A percentile compares a stretch with the other conserved stretches of the same genome.
These are phyloP conservation scores for Pelosia muscerda DNA, from an alignment of 2,888 invertebrate species.

Conservation along the genomic window DNA sequence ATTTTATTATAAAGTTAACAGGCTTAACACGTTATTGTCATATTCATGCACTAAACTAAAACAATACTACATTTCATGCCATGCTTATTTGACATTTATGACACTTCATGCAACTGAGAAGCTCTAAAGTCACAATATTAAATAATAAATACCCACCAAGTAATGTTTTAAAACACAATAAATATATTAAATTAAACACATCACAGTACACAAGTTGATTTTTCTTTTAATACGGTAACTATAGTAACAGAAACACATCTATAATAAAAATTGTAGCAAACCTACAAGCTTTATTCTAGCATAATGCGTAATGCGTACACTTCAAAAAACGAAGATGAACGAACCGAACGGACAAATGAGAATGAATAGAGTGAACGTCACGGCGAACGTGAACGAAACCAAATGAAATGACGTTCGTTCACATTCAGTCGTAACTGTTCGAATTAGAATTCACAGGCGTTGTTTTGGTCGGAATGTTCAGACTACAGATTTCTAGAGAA, in stretches of 20 bases:
- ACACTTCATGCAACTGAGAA: slow-evolving; percentile 1
- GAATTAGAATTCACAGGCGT: background rate
- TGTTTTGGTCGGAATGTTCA: background rate
- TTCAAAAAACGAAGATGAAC: background rate
- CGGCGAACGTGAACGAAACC: background rate
- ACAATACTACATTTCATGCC: background rate
- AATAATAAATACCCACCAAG: background rate
- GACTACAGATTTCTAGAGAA: background rate
- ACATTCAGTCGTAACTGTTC: background rate
- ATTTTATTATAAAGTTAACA: background rate
- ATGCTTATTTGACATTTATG: background rate
- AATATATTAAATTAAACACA: background rate
- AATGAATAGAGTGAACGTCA: background rate
- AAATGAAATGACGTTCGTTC: slow-evolving; percentile 2
- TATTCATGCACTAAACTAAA: background rate
- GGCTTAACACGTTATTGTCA: background rate
- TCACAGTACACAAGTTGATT: background rate
- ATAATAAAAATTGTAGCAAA: background rate
- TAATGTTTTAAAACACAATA: background rate
- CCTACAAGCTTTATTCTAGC: background rate
- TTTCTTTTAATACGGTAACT: slow-evolving; percentile 5
- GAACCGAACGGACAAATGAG: background rate
- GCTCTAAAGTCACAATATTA: background rate
- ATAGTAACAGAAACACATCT: background rate
- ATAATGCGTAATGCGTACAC: background rate